These are phyloP conservation scores for Dione vanillae DNA, from an alignment of 2,888 invertebrate species.

Conservation along the genomic window DNA sequence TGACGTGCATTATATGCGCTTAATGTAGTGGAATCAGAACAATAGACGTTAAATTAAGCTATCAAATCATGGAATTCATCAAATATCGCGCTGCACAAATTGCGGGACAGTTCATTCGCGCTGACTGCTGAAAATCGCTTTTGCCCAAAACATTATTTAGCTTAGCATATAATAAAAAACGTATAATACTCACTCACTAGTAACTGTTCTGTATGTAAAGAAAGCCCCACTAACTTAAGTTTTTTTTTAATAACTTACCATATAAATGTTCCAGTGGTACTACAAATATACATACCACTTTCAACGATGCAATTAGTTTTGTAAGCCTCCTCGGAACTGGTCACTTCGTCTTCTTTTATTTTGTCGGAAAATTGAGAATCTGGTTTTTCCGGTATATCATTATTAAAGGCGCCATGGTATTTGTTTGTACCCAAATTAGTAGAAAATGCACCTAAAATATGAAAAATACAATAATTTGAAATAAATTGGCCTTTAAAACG, in stretches of 20 bases:
- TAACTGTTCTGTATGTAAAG: neutral
- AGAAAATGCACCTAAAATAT: constrained; percentile 49
- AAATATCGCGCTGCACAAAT: constrained; percentile 1
- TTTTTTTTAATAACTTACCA: too few relatives aligned
- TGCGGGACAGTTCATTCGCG: neutral
- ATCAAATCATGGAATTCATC: constrained; percentile 13
- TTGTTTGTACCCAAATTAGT: constrained; percentile 39
- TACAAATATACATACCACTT: constrained; percentile 14
- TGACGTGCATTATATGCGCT: neutral
- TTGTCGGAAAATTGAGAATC: constrained; percentile 68
- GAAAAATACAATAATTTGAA: neutral
- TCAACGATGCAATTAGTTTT: constrained; percentile 56
- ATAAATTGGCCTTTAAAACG: too few relatives aligned
- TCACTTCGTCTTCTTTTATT: constrained; percentile 89
- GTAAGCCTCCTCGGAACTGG: constrained; percentile 88
- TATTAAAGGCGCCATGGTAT: constrained; percentile 50
- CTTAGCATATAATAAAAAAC: neutral
- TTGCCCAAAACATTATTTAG: neutral
- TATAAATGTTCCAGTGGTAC: neutral
- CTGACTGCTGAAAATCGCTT: neutral
- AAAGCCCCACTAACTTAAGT: too few relatives aligned
- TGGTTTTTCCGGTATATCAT: constrained; percentile 61
- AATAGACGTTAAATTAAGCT: constrained; percentile 18
- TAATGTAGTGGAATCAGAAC: neutral
- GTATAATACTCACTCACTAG: neutral